These are phyloP conservation scores for Gymnocephalus cernua DNA, from an alignment of 2,113 vertebrate species.

Conservation along the genomic window DNA sequence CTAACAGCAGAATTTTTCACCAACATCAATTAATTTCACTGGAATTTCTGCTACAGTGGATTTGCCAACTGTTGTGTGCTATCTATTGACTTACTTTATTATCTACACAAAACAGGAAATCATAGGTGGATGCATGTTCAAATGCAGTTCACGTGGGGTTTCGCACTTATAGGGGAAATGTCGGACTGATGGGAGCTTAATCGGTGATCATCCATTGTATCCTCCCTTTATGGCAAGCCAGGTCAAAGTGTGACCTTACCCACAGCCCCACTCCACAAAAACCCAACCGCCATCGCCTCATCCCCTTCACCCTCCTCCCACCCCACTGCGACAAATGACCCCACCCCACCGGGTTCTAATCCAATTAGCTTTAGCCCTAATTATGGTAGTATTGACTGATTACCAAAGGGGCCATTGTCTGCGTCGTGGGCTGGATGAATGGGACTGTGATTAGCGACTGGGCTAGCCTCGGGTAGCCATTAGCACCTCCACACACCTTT, in stretches of 20 bases:
- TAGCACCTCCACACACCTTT: slow-evolving; percentile 72
- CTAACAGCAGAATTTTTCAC: not conserved
- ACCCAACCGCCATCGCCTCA: slow-evolving; percentile 11
- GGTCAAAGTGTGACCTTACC: slow-evolving; percentile 41
- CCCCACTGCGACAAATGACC: slow-evolving; percentile 57
- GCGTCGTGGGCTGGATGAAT: slow-evolving; percentile 63
- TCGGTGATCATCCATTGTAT: slow-evolving; percentile 20
- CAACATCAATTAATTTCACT: not conserved
- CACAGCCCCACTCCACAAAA: slow-evolving; percentile 3
- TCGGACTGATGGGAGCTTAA: not conserved
- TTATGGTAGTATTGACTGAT: slow-evolving; percentile 78
- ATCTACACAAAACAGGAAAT: not conserved
- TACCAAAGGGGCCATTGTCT: slow-evolving; percentile 73
- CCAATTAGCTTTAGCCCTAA: slow-evolving; percentile 78
- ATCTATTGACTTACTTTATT: not conserved
- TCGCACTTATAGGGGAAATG: not conserved
- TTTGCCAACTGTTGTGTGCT: not conserved
- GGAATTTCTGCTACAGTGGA: not conserved
- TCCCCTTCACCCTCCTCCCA: slow-evolving; percentile 19
- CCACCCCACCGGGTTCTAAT: slow-evolving; percentile 69
- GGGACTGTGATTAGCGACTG: slow-evolving; percentile 65
- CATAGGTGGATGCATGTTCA: not conserved
- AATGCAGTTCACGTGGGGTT: not conserved
- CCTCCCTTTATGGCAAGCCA: slow-evolving; percentile 1
- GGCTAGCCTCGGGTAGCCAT: slow-evolving; percentile 69